A percentile compares a stretch with the other conserved stretches of the same genome.
These are phyloP conservation scores for Drosophila mauritiana DNA, from an alignment of 1,140 invertebrate species.

Conservation along the genomic window DNA sequence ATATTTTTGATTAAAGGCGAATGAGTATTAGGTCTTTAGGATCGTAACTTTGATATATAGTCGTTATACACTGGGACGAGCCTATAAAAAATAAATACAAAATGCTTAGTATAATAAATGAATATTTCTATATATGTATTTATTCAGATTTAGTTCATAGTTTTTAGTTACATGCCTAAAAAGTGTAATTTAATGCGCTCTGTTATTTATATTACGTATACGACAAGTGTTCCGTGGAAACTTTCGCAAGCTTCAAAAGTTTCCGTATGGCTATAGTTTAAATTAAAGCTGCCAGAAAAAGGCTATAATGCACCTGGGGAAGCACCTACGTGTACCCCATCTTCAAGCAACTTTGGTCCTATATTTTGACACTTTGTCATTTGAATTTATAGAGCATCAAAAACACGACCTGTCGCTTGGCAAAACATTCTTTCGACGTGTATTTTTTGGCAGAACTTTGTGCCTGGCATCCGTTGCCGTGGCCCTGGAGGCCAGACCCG, in stretches of 20 bases:
- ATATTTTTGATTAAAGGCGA: constrained; percentile 25
- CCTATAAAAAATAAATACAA: not conserved
- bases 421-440: constrained; percentile 6
- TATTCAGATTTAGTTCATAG: too few species aligned
- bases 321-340: too few species aligned
- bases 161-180: too few species aligned
- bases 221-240: not conserved
- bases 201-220: not conserved
- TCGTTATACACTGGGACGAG: not conserved
- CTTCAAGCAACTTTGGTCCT: not conserved
- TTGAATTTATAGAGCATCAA: constrained; percentile 30
- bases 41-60: not conserved
- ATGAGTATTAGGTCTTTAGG: not conserved
- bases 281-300: not conserved
- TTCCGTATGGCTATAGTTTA: not conserved
- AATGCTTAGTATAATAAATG: not conserved
- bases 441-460: constrained; percentile 19
- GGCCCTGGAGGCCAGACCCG: constrained; percentile 34
- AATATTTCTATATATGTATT: not conserved
- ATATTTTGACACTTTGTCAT: not conserved
- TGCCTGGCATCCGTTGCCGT: constrained; percentile 33
- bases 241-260: not conserved
- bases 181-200: too few species aligned
- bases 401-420: constrained; percentile 15
- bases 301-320: too few species aligned